A percentile compares a stretch with the other conserved stretches of the same genome.
Conservation (phyloP, 2,113 vertebrate genomes). For the Lasiurus cinereus region DNA sequence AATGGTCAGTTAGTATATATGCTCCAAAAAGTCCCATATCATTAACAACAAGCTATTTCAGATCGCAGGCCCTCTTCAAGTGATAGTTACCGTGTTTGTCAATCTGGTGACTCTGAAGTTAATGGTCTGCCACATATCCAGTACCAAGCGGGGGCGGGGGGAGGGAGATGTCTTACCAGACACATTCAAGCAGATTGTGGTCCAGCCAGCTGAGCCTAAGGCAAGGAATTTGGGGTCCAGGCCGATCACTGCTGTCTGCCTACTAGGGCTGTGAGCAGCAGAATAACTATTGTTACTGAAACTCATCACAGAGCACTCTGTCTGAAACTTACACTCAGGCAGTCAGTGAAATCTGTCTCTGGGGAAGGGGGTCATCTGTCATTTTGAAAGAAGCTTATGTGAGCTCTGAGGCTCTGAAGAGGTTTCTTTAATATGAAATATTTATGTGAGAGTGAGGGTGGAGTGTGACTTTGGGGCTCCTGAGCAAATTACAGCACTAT, state of each 20-base stretch:
- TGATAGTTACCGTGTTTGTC: background rate
- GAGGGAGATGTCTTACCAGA: background rate
- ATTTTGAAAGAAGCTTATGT: slow-evolving; percentile 59
- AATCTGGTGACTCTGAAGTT: slow-evolving; percentile 39
- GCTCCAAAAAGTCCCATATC: background rate
- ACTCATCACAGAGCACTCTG: background rate
- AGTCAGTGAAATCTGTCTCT: slow-evolving; percentile 54
- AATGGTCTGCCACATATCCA: slow-evolving; percentile 9
- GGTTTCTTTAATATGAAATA: slow-evolving; percentile 67
- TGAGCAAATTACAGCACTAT: slow-evolving; percentile 2
- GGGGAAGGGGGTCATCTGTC: slow-evolving; percentile 43
- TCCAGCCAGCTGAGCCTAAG: background rate
- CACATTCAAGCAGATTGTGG: background rate
- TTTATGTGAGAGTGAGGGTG: slow-evolving; percentile 43
- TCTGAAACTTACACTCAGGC: slow-evolving; percentile 5
- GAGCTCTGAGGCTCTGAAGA: background rate
- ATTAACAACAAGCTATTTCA: background rate
- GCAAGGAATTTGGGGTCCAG: slow-evolving; percentile 43
- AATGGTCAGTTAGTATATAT: background rate
- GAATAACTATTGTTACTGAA: slow-evolving; percentile 51
- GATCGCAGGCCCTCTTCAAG: background rate
- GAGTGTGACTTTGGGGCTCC: slow-evolving; percentile 2
- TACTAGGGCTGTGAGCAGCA: slow-evolving; percentile 69
- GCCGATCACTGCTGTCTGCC: slow-evolving; percentile 37
- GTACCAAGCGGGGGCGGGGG: background rate